Evolutionary conservation across 2,888 invertebrate genomes (phyloP).

Genomic region (Drosophila prostipennis): DNA sequence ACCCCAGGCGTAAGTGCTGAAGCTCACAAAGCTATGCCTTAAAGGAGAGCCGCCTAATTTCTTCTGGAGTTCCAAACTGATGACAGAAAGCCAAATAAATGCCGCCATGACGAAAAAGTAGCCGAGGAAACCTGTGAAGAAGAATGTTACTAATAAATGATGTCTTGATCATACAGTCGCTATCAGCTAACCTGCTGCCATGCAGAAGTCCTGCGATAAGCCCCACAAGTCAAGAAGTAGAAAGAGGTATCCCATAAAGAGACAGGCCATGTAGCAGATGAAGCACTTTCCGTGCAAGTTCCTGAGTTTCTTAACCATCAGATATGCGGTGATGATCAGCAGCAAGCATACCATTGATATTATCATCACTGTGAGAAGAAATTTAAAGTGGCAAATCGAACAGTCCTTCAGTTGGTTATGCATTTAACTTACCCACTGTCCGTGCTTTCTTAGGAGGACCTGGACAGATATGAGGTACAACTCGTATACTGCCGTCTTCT

Average conservation of each 20-base stretch:
- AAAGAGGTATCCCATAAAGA: constrained; percentile 86
- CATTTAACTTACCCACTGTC: constrained; percentile 8
- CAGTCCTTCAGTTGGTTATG: neutral
- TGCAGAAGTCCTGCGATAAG: neutral
- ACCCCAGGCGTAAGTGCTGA: constrained; percentile 79
- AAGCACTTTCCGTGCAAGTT: constrained; percentile 90
- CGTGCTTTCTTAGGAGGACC: constrained; percentile 11
- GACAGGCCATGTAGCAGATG: constrained; percentile 88
- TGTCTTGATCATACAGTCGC: no score
- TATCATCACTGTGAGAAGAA: constrained; percentile 86
- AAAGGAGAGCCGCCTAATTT: constrained; percentile 86
- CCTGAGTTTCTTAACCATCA: constrained; percentile 87
- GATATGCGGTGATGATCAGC: constrained; percentile 89
- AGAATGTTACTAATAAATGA: no score
- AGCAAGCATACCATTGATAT: constrained; percentile 89
- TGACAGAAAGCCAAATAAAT: constrained; percentile 94
- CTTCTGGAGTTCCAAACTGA: constrained; percentile 86
- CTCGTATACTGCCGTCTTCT: neutral
- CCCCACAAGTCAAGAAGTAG: constrained; percentile 85
- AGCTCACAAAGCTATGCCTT: constrained; percentile 86
- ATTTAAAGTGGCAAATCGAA: neutral
- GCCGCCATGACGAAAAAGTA: constrained; percentile 91
- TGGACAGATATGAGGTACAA: constrained; percentile 21
- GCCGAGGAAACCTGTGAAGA: constrained; percentile 63
- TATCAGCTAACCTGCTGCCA: constrained; percentile 6